A percentile compares a stretch with the other conserved stretches of the same genome.
phyloP scores from a whole-genome alignment of 2,113 vertebrate species.

The Zeus faber region DNA sequence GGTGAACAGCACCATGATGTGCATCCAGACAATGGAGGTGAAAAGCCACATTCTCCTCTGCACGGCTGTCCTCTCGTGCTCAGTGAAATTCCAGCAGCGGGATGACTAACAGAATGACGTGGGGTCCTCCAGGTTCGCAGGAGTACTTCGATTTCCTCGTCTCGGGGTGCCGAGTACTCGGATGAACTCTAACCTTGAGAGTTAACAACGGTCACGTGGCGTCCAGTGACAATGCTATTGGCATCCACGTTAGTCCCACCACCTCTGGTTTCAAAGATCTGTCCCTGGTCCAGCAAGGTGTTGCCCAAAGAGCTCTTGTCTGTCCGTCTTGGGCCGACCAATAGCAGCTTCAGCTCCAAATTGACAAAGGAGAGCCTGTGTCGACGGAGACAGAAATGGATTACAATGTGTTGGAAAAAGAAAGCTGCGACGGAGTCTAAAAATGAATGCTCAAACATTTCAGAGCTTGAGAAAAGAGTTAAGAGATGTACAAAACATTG shows the following conservation, averaged over 20 bases:
- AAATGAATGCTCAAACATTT: not conserved
- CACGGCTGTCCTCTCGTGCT: slow-evolving; percentile 19
- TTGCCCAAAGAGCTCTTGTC: slow-evolving; percentile 50
- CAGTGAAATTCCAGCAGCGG: slow-evolving; percentile 38
- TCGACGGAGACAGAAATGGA: not conserved
- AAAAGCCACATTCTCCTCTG: slow-evolving; percentile 51
- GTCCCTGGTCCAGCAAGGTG: slow-evolving; percentile 33
- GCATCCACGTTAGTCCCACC: slow-evolving; percentile 26
- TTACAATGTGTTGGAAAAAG: not conserved
- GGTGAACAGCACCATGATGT: slow-evolving; percentile 56
- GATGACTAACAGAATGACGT: slow-evolving; percentile 35
- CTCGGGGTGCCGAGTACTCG: slow-evolving; percentile 20
- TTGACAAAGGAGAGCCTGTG: not conserved
- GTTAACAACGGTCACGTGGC: slow-evolving; percentile 34
- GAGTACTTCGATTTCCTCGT: slow-evolving; percentile 35
- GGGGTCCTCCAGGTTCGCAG: slow-evolving; percentile 28
- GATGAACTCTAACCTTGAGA: slow-evolving; percentile 35
- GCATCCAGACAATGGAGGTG: slow-evolving; percentile 47
- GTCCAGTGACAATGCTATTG: not conserved
- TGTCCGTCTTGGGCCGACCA: slow-evolving; percentile 37
- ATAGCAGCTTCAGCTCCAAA: slow-evolving; percentile 19
- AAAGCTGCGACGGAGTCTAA: not conserved
- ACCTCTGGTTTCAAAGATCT: slow-evolving; percentile 41
- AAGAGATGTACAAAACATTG: too few species aligned
- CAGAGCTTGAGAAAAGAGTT: too few species aligned